Base-by-base conservation (phyloP, 2,888 invertebrate species). In the Helleia helle region DNA sequence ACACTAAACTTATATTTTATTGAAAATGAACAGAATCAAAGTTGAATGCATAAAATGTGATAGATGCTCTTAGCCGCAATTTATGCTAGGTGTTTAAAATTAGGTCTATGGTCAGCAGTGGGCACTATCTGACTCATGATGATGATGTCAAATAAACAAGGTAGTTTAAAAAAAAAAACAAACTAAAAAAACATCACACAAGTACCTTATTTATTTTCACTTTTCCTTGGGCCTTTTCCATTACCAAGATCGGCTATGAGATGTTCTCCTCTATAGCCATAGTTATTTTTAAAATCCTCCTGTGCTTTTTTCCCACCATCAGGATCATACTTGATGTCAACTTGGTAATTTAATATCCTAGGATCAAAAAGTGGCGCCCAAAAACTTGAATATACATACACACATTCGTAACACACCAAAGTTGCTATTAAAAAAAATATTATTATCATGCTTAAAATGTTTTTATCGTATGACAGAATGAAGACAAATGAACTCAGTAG, bases 331-430 rank as follows among this genome's bases (percentile, higher is more conserved):
- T 55, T 50, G 0, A 59, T 54, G 18, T 77, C 77, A 3, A 83
- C 73, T 3, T 65, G 54, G 40, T 80, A 83, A 44, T 71, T 70
- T 4, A 83, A 50, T 36, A 76, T 65, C 12, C 61, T 59, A 0
- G 69, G 65, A 46, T 80, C 65, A 25, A 62, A 71, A 22, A 83
- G 47, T 5, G 83, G 80, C 36, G 72, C 75, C 72, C 74, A 84
- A 55, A 84, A 84, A 59, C 74, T 75, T 0, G 81, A 83, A 49
- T 66, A 71, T 2, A 71, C 42, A 8, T 52, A 49, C 7, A 55
- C 57, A 36, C 59, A 50, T 8, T 64, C 62, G 43, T 62, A 59
- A 11, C 46, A 46, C 11, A 41, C 44, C 12, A 58, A 25, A 38
- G 50, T 45, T 36, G 53, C 42, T 38, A 61, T 18, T n/a, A 59